Evolutionary conservation across 2,888 invertebrate genomes (phyloP).

Genomic region (Diogma glabrata): DNA sequence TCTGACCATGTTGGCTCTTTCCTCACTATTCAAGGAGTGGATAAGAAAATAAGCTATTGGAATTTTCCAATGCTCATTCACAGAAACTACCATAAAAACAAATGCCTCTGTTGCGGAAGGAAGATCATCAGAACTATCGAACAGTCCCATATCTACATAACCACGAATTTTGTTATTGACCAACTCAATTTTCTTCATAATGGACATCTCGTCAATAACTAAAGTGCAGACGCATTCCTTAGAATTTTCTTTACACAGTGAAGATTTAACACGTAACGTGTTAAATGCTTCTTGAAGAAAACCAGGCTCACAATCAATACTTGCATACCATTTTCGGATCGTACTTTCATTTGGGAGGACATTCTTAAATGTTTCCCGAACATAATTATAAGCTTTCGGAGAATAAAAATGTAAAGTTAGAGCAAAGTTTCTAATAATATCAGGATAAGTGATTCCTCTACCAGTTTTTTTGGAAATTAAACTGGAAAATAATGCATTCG

Average conservation of each 20-base stretch:
- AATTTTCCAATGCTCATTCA: background rate
- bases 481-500: too few species aligned
- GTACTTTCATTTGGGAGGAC: slow-evolving; percentile 24
- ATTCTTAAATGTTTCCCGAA: slow-evolving; percentile 25
- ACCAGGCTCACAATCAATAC: slow-evolving; percentile 25
- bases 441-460: too few species aligned
- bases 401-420: slow-evolving; percentile 27
- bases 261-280: too few species aligned
- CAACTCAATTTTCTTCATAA: background rate
- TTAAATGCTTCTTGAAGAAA: too few species aligned
- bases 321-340: slow-evolving; percentile 26
- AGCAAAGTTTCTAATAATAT: too few species aligned
- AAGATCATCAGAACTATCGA: background rate
- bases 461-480: too few species aligned
- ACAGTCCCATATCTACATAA: background rate
- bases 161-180: background rate
- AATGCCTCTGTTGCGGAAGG: background rate
- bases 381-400: slow-evolving; percentile 26
- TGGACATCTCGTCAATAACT: background rate
- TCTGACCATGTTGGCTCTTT: too few species aligned
- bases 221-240: background rate
- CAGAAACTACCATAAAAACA: background rate
- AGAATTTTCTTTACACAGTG: background rate
- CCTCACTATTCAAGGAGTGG: too few species aligned
- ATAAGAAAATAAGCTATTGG: too few species aligned